phyloP scores from a whole-genome alignment of 2,888 invertebrate species.

The Cataglyphis albicans region DNA sequence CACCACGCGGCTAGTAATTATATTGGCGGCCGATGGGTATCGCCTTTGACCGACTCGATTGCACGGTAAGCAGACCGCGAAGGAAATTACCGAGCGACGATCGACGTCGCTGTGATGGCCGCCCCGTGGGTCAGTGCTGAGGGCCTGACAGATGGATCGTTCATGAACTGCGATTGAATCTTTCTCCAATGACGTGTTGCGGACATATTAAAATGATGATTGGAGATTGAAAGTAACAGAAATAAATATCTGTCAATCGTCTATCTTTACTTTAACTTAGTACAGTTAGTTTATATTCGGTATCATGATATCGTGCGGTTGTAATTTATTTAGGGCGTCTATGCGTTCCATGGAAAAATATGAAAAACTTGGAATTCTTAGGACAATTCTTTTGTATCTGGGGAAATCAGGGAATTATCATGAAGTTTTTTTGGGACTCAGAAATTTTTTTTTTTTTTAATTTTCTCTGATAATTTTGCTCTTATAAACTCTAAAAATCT shows the following conservation, averaged over 20 bases:
- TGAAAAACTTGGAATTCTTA: too few relatives aligned
- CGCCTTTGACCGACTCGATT: conserved; percentile 83
- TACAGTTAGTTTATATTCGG: background rate
- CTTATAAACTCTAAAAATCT: too few relatives aligned
- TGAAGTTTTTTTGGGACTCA: too few relatives aligned
- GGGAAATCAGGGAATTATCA: too few relatives aligned
- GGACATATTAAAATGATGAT: conserved; percentile 22
- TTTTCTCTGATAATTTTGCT: too few relatives aligned
- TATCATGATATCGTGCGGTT: background rate
- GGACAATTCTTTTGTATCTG: too few relatives aligned
- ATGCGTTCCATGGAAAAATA: too few relatives aligned
- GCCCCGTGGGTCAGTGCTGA: conserved; percentile 46
- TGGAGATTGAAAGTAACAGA: background rate
- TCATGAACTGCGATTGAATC: conserved; percentile 6
- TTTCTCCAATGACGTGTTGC: background rate
- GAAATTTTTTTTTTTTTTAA: too few relatives aligned
- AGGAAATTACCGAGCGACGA: conserved; percentile 78
- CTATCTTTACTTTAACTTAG: background rate
- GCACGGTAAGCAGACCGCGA: conserved; percentile 80
- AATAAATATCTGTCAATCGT: conserved; percentile 1
- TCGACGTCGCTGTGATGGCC: conserved; percentile 58
- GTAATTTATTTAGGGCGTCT: background rate
- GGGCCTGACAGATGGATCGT: background rate
- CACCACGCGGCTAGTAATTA: conserved; percentile 78
- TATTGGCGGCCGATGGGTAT: conserved; percentile 82